These are phyloP conservation scores for Chionoecetes opilio DNA, from an alignment of 1,140 invertebrate species.

Conservation along the genomic window DNA sequence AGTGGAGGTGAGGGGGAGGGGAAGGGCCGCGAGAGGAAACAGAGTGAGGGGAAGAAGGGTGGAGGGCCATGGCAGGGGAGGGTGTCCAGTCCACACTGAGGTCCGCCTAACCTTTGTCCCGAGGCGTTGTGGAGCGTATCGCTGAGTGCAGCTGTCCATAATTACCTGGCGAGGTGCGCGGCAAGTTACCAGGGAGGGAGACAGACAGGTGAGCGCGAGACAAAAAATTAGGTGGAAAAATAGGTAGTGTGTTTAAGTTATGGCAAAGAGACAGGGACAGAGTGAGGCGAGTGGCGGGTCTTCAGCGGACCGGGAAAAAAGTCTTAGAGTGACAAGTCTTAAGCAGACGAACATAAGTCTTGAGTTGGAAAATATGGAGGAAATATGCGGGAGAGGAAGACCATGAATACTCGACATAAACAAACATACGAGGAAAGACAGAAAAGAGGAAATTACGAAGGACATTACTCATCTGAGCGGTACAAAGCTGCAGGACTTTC, in stretches of 20 bases:
- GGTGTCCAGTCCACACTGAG: constrained; percentile 55
- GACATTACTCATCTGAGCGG: neutral
- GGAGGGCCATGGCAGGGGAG: constrained; percentile 31
- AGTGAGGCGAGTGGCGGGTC: neutral
- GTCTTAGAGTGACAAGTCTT: neutral
- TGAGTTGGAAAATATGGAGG: neutral
- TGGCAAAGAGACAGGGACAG: neutral
- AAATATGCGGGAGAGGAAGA: neutral
- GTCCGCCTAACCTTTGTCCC: constrained; percentile 65
- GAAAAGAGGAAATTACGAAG: neutral
- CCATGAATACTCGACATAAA: neutral
- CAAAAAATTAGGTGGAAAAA: neutral
- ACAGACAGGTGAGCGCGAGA: neutral
- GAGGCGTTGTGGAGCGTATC: constrained; percentile 57
- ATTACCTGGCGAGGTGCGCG: constrained; percentile 39
- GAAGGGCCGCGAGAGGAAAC: neutral
- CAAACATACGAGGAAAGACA: neutral
- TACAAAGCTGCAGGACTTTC: neutral
- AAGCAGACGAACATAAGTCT: neutral
- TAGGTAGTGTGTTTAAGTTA: neutral
- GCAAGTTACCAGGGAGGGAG: constrained; percentile 1
- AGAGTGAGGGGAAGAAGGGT: constrained; percentile 34
- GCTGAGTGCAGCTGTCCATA: constrained; percentile 49
- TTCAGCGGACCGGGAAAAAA: neutral
- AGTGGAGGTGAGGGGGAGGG: neutral